Evolutionary conservation across 2,113 vertebrate genomes (phyloP), one percentile per base, ranked within the genome.

Genomic region (Peromyscus californicus): DNA sequence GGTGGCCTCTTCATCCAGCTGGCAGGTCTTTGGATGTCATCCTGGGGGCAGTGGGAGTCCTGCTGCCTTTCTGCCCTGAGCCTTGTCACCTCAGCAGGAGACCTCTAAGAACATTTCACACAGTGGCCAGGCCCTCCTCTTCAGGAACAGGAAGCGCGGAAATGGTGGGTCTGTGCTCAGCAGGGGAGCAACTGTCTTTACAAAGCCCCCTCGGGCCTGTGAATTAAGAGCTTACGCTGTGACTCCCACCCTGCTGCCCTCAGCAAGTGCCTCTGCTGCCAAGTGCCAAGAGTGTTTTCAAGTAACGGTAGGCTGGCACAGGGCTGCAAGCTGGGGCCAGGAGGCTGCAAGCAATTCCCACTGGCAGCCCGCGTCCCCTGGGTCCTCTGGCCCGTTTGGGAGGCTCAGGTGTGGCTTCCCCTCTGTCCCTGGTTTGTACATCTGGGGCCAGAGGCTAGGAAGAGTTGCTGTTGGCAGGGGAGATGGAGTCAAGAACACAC

Each of bases 31-130:
- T 76, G 96, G 94, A 94, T 74, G 85, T 85, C 70, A 88, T 95
- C 94, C 95, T 39, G 6, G 93, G 89, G 86, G n/a, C 87, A 70
- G 83, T 94, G 48, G 93, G 96, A 90, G 93, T 83, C 93, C 96
- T 91, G 96, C 96, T 95, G 97, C 95, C 87, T 88, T 86, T 93
- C 87, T 83, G 93, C 91, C 87, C 84, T 0, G 11, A 91, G 65
- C 48, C 83, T 61, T 91, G 96, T 97, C 94, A 84, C 91, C 91
- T 15, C 97, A 95, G 98, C 95, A 70, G 96, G 94, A 74, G 51
- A n/a, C 57, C 83, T 96, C 72, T 89, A 69, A 91, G 94, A 96
- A 90, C 89, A 31, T 83, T 95, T 95, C 92, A 89, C 91, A 86
- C 83, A 76, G 90, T 12, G 79, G 61, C 91, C 54, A 33, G 54